phyloP scores from a whole-genome alignment of 2,888 invertebrate genomes.

The Leptinotarsa tumamoca region DNA sequence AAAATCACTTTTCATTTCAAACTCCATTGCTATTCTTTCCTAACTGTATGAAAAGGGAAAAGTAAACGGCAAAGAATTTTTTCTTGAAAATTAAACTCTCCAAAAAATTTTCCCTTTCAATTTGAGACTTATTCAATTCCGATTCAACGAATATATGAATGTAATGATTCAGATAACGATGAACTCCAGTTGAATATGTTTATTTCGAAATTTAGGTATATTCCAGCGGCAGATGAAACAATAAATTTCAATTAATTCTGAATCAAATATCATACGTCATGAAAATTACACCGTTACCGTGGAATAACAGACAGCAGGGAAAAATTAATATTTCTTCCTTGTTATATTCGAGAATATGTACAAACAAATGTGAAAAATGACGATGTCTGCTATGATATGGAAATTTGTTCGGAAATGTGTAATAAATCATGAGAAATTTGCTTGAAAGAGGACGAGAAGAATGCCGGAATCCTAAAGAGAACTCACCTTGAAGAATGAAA shows the following conservation, averaged over 20 bases:
- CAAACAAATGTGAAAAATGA: conserved; percentile 51
- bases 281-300: background rate
- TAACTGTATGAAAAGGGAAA: too few species aligned
- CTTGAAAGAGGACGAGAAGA: background rate
- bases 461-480: background rate
- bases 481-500: background rate
- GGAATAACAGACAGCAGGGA: conserved; percentile 24
- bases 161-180: too few species aligned
- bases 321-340: conserved; percentile 42
- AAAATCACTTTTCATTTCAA: too few species aligned
- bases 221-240: too few species aligned
- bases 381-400: conserved; percentile 55
- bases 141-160: too few species aligned
- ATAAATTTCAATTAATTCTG: background rate
- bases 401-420: conserved; percentile 57
- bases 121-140: too few species aligned
- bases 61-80: too few species aligned
- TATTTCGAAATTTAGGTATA: too few species aligned
- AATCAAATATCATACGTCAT: background rate
- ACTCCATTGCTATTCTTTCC: too few species aligned
- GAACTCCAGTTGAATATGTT: too few species aligned
- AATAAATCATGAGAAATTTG: conserved; percentile 57
- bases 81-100: too few species aligned
- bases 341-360: conserved; percentile 45
- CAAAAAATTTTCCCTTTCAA: too few species aligned